Base-by-base conservation (phyloP, 2,113 vertebrate species). In the Gobiocypris rarus region DNA sequence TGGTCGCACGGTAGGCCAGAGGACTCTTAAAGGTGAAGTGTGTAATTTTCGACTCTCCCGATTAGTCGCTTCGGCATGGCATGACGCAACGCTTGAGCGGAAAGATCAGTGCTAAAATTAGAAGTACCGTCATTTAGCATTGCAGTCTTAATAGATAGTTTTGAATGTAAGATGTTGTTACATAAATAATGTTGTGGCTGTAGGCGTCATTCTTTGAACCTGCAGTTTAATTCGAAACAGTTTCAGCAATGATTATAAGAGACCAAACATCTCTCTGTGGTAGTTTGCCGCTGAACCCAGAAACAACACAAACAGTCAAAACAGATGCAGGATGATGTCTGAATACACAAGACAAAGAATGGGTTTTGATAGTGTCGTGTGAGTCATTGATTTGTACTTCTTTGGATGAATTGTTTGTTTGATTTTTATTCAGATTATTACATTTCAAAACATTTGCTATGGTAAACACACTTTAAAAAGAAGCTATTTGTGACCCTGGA, bases 11-110 rank as follows among this genome's bases (percentile, higher is more conserved):
- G 73, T 75, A 75, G 73, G 73, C 73, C 45, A 31, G 48, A 75
- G 48, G 73, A 52, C 48, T 52, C 73, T 75, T 75, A 75, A 75
- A 75, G 73, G 73, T 75, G 71, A 75, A 75, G 71, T 52, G 45
- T 75, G 45, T 52, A 28, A 50, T 75, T 75, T 75, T 52, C 45
- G 9, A 26, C 45, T 28, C 71, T 75, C 2, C n/a, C 15, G 9
- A 52, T 75, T 75, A 75, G 71, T 17, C 71, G 0, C 45, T 75
- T n/a, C 8, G 7, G 14, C 63, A 43, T 48, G 45, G 24, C 14
- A 1, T 52, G 71, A 75, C 31, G 45, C 71, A 75, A 52, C 52
- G 17, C 65, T 69, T 41, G 65, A 41, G 45, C 0, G 14, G 45
- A 75, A 50, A 74, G 43, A 50, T 28, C 45, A 52, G 19, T 75